Percentiles rank a stretch among this genome's conserved stretches.
phyloP scores from a whole-genome alignment of 2,113 vertebrate genomes.

The Nesospiza acunhae region DNA sequence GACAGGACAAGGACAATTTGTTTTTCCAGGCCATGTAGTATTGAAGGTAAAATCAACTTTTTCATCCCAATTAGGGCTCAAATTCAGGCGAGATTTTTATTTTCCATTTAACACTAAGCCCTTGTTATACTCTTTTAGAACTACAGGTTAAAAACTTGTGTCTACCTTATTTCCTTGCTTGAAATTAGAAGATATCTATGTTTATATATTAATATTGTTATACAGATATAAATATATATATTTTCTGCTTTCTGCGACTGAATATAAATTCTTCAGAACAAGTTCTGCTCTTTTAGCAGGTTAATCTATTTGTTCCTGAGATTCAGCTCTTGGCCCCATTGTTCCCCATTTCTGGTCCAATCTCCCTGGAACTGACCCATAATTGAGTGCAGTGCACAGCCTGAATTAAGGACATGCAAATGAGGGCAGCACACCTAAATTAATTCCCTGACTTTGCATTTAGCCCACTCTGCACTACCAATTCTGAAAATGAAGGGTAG shows the following conservation, averaged over 20 bases:
- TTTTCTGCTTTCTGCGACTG: neutral
- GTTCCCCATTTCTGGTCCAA: neutral
- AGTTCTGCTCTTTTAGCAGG: neutral
- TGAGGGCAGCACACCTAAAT: constrained; percentile 36
- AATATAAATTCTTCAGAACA: neutral
- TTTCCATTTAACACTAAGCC: neutral
- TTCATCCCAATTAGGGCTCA: neutral
- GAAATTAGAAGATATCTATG: neutral
- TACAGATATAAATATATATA: neutral
- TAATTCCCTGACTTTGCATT: constrained; percentile 35
- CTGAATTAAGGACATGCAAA: constrained; percentile 24
- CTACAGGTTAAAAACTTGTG: neutral
- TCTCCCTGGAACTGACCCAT: neutral
- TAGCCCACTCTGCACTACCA: neutral
- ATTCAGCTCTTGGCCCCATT: neutral
- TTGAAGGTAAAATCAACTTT: neutral
- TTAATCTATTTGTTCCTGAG: neutral
- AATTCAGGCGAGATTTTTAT: neutral
- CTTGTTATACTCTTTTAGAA: neutral
- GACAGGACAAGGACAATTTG: neutral
- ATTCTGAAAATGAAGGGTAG: constrained; percentile 24
- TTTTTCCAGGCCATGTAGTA: neutral
- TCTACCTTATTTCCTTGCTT: neutral
- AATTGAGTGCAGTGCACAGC: neutral
- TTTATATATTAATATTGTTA: neutral